A percentile compares a stretch with the other conserved stretches of the same genome.
phyloP scores from a whole-genome alignment of 2,113 vertebrate species.

The Phalacrocorax aristotelis region DNA sequence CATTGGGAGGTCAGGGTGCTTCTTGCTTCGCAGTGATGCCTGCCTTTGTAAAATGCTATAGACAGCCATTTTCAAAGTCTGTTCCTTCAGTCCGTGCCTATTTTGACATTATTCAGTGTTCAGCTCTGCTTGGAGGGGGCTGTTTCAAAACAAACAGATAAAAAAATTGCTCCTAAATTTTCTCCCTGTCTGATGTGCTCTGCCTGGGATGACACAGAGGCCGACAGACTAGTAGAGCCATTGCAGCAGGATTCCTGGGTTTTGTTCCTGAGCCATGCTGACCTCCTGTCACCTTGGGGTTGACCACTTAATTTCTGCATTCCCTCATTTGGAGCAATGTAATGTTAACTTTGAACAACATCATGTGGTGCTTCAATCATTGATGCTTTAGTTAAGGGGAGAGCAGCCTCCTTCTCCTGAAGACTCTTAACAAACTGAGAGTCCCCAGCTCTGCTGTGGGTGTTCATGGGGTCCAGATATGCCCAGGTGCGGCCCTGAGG shows the following conservation, averaged over 20 bases:
- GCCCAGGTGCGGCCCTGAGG: neutral
- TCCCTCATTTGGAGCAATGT: neutral
- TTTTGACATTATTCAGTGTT: neutral
- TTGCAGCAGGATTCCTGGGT: neutral
- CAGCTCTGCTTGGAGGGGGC: neutral
- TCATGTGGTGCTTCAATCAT: neutral
- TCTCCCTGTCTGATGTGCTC: neutral
- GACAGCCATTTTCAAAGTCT: neutral
- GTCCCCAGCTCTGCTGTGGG: neutral
- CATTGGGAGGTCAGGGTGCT: neutral
- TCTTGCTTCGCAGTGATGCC: neutral
- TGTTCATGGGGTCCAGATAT: neutral
- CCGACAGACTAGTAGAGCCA: neutral
- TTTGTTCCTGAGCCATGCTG: neutral
- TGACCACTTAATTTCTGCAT: neutral
- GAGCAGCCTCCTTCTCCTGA: neutral
- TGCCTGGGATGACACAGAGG: neutral
- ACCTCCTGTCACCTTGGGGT: neutral
- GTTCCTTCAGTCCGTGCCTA: neutral
- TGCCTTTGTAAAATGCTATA: fast-evolving
- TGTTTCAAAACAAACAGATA: neutral
- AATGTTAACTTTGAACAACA: neutral
- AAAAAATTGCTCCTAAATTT: neutral
- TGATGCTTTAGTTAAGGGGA: neutral
- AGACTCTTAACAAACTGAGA: neutral